Evolutionary conservation across 2,888 invertebrate species (phyloP), one percentile per base, ranked within the genome.

Genomic region (Mactromeris polynyma): DNA sequence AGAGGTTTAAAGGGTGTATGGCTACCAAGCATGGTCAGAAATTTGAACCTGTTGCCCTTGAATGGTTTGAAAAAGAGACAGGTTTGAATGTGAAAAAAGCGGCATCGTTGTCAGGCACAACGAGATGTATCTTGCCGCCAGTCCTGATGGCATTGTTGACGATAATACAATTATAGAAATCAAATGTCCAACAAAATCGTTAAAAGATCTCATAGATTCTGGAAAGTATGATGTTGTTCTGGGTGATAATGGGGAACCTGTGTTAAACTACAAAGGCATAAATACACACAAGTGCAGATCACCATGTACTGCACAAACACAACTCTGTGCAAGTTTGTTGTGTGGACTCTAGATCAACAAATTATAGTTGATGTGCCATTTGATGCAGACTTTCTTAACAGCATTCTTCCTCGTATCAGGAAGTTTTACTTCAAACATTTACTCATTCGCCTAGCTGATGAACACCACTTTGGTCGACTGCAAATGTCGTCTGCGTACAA

Each of bases 61-160:
- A 54, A 36, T 85, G 84, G 84, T 85, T 78, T 54, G 79, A 89
- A 58, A 0, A 64, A 7, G 26, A 31, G 11, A 80, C 40, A 77
- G 82, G 78, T 4, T 7, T 33, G 17, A 31, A 33, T 17, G 85
- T 89, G 1, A 3, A 7, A 1, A 81, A 26, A 42, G 42, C 26
- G 88, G 88, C 11, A 38, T 89, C 17, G 79, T 85, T 6, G 46
- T 89, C 0, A 42, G 46, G 19, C 0, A 9, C 2, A 46, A 79
- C 9, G 85, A 89, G 54, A 82, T 36, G 21, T 89, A 89, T 69
- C 26, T 89, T 7, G 88, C 89, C 11, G 85, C 89, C 3, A 85
- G 88, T 78, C 88, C 89, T 14, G 85, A 89, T 80, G 89, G 85
- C 0, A 17, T 89, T 1, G 36, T 85, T 33, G 82, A 83, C 42